A percentile compares a stretch with the other conserved stretches of the same genome.
These are phyloP conservation scores for Gymnodraco acuticeps DNA, from an alignment of 2,797 vertebrate species.

Conservation along the genomic window DNA sequence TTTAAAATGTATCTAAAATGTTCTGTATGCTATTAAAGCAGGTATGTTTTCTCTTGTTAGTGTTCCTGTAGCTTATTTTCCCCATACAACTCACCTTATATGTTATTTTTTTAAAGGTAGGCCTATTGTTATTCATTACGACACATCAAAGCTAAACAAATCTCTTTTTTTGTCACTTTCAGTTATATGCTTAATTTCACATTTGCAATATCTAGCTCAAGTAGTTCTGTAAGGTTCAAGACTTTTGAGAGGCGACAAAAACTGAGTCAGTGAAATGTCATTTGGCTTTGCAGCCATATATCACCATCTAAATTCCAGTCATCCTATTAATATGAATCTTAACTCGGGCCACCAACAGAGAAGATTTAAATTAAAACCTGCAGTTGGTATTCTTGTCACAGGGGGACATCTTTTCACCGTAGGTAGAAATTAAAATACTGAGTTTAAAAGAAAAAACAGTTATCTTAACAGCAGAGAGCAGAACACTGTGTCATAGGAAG, in stretches of 20 bases:
- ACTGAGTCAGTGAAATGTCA: neutral
- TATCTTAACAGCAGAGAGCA: neutral
- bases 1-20: neutral
- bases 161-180: neutral
- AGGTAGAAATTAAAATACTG: neutral
- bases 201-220: neutral
- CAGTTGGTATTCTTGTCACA: slow-evolving; percentile 12
- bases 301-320: neutral
- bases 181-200: neutral
- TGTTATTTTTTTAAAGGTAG: neutral
- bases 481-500: no score
- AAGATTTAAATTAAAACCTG: slow-evolving; percentile 1
- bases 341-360: neutral
- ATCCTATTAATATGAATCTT: neutral
- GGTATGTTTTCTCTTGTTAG: neutral
- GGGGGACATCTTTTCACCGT: neutral
- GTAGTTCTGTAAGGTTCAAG: neutral
- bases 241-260: neutral
- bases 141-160: neutral
- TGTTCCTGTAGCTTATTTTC: neutral
- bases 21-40: neutral
- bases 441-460: neutral
- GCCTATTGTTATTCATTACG: neutral
- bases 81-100: neutral
- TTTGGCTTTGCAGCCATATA: neutral